Evolutionary conservation across 1,140 invertebrate species (phyloP).

Genomic region (Lanistes nyassanus): DNA sequence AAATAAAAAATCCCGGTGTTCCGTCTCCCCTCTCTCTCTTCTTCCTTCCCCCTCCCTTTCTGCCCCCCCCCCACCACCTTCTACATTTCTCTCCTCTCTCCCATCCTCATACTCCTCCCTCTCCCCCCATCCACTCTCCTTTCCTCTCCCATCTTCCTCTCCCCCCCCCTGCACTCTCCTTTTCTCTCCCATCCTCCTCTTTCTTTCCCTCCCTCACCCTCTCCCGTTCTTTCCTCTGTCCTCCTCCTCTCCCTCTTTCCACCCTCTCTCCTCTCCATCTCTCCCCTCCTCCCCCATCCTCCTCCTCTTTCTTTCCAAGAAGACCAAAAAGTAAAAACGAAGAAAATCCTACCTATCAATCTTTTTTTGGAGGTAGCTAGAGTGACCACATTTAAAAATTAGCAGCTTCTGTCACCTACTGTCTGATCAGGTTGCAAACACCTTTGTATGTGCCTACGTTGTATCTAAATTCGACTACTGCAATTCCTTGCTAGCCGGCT

Average conservation of each 20-base stretch:
- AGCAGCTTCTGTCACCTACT: no score
- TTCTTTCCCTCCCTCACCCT: constrained; percentile 16
- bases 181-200: no score
- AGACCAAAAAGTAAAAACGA: neutral
- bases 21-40: neutral
- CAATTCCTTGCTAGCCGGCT: no score
- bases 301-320: neutral
- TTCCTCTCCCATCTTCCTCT: constrained; percentile 11
- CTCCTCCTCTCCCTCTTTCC: constrained; percentile 11
- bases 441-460: neutral
- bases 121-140: neutral
- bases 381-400: no score
- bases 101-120: neutral
- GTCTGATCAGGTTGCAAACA: no score
- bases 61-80: neutral
- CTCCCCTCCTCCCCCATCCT: neutral
- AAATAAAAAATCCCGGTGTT: no score
- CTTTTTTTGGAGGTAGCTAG: no score
- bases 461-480: neutral
- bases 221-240: no score
- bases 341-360: no score
- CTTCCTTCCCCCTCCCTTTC: constrained; percentile 3
- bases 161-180: no score
- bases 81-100: neutral
- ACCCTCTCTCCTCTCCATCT: constrained; percentile 8